These are phyloP conservation scores for Drosophila equinoxialis DNA, from an alignment of 1,140 invertebrate species.

Conservation along the genomic window DNA sequence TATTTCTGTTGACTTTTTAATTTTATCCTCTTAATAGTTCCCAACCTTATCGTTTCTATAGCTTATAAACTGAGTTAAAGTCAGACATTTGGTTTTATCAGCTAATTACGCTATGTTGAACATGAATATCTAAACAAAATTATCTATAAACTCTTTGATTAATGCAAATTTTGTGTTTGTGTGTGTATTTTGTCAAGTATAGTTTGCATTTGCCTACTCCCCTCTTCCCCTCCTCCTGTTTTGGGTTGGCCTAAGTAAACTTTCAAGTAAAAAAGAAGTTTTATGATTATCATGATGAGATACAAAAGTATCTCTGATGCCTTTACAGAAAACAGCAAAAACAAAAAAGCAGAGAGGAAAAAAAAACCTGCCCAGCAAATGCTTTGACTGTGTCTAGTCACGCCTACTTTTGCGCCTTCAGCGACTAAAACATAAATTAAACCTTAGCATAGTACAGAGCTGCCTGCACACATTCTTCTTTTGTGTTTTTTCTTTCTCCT, in stretches of 20 bases:
- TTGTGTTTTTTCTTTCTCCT: constrained; percentile 13
- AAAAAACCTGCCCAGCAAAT: background rate
- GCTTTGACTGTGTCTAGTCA: constrained; percentile 35
- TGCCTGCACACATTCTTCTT: constrained; percentile 35
- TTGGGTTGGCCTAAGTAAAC: background rate
- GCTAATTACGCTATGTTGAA: background rate
- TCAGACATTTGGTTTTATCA: background rate
- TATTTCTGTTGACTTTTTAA: no score
- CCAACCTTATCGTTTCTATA: no score
- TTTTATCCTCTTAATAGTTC: no score
- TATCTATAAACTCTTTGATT: background rate
- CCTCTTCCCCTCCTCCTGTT: background rate
- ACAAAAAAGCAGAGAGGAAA: no score
- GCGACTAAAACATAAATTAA: constrained; percentile 62
- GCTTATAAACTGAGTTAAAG: no score
- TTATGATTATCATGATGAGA: constrained; percentile 12
- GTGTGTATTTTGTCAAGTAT: background rate
- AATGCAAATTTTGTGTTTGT: background rate
- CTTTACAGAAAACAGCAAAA: background rate
- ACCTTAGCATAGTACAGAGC: constrained; percentile 46
- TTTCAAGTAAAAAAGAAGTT: constrained; percentile 1
- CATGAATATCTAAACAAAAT: constrained; percentile 9
- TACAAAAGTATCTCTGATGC: constrained; percentile 18
- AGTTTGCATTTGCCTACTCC: background rate
- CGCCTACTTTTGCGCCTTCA: constrained; percentile 44